Base-by-base conservation (phyloP, 37 sponge, comb jelly and placozoan species). In the Corticium candelabrum region DNA sequence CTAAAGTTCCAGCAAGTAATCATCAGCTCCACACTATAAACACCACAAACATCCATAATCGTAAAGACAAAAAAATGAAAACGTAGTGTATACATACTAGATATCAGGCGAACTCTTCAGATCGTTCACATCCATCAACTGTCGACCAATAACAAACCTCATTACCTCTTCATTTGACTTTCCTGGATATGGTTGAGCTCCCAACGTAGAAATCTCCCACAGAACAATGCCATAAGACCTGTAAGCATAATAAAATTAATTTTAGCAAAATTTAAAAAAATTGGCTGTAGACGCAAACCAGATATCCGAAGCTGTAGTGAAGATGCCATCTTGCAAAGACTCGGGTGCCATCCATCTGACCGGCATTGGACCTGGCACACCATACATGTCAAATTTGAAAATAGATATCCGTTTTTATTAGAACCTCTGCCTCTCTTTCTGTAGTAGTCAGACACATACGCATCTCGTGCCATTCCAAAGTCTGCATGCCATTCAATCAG, bases 331-430 rank as follows among this genome's bases (percentile, higher is more conserved):
- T 62, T 81, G 80, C 74, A 90, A 40, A 21, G 91, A 89, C 57
- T 90, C 91, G 4, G 91, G 91, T 15, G 89, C 86, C 92, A 91
- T 91, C 92, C 92, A 91, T 32, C 92, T 41, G 3, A 91, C 89
- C 0, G 92, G 92, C 15, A 91, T 68, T 41, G 83, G 76, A 3
- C 92, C 79, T 70, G 86, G 87, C 11, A n/a, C n/a, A n/a, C n/a
- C n/a, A n/a, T n/a, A n/a, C n/a, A n/a, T n/a, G n/a, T n/a, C n/a
- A n/a, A n/a, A n/a, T n/a, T n/a, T n/a, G n/a, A n/a, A n/a, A n/a
- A n/a, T n/a, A n/a, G n/a, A n/a, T n/a, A n/a, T n/a, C n/a, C n/a
- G n/a, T n/a, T n/a, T n/a, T n/a, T n/a, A n/a, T n/a, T n/a, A n/a
- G n/a, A n/a, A n/a, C n/a, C n/a, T n/a, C 91, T 87, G 78, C 87